These are phyloP conservation scores for Eilema caniola DNA, from an alignment of 2,888 invertebrate species.

Conservation along the genomic window DNA sequence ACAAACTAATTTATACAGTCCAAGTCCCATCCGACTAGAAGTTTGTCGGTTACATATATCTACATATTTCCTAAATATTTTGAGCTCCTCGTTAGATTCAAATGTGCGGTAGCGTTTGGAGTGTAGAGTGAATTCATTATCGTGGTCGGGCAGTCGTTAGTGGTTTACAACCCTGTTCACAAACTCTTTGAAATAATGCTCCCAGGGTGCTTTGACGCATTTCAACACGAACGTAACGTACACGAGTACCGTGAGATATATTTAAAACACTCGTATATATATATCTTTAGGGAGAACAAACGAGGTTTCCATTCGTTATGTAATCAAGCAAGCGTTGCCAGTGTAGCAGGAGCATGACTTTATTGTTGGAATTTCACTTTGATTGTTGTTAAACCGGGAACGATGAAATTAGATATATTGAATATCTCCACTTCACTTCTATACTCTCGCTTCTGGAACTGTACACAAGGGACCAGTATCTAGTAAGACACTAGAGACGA, in stretches of 20 bases:
- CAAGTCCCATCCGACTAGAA: conserved; percentile 23
- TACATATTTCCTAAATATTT: conserved; percentile 57
- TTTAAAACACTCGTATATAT: conserved; percentile 57
- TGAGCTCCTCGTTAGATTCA: conserved; percentile 62
- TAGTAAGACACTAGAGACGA: too few relatives aligned
- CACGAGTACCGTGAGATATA: conserved; percentile 53
- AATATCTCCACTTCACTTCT: conserved; percentile 15
- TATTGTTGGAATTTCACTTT: conserved; percentile 34
- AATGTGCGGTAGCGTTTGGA: conserved; percentile 68
- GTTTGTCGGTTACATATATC: conserved; percentile 43
- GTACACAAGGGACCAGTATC: not conserved
- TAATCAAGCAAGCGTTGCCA: conserved; percentile 36
- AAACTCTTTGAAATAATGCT: conserved; percentile 81
- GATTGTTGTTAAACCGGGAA: conserved; percentile 33
- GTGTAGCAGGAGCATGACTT: conserved; percentile 32
- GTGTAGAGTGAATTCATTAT: conserved; percentile 81
- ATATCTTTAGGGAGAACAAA: conserved; percentile 45
- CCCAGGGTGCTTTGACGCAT: conserved; percentile 65
- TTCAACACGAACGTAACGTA: conserved; percentile 52
- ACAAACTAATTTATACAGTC: conserved; percentile 42
- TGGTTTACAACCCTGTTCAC: conserved; percentile 79
- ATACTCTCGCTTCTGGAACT: not conserved
- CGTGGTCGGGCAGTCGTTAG: conserved; percentile 81
- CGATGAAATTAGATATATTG: conserved; percentile 40
- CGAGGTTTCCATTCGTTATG: conserved; percentile 35